These are phyloP conservation scores for Epistrophe grossulariae DNA, from an alignment of 2,888 invertebrate genomes.

Conservation along the genomic window DNA sequence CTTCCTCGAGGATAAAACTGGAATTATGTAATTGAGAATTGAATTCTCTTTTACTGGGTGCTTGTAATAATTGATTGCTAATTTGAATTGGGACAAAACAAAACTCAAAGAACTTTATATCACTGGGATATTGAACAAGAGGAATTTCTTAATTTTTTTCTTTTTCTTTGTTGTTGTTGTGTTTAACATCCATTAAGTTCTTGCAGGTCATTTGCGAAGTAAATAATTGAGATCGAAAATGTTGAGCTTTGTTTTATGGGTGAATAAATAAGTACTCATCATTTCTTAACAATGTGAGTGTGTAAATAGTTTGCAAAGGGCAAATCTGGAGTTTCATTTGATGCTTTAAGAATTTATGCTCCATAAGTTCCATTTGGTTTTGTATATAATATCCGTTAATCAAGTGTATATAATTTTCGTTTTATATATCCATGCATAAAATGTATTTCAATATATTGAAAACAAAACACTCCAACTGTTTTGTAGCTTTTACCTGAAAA, in stretches of 20 bases:
- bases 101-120: background rate
- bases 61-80: slow-evolving; percentile 67
- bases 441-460: too few relatives aligned
- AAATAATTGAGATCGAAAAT: slow-evolving; percentile 25
- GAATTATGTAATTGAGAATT: slow-evolving; percentile 64
- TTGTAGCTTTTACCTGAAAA: too few relatives aligned
- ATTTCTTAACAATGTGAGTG: background rate
- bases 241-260: slow-evolving; percentile 22
- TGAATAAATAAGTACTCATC: slow-evolving; percentile 32
- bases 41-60: slow-evolving; percentile 45
- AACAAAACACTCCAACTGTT: too few relatives aligned
- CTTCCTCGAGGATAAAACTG: slow-evolving; percentile 23
- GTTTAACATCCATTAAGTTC: slow-evolving; percentile 33
- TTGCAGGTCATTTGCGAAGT: slow-evolving; percentile 30
- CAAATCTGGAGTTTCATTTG: background rate
- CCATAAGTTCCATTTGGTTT: background rate
- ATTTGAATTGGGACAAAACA: slow-evolving; percentile 54
- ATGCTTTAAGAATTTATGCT: background rate
- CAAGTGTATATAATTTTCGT: background rate
- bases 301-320: background rate
- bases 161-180: background rate
- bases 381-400: background rate
- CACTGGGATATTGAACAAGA: background rate
- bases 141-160: background rate
- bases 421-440: too few relatives aligned